These are phyloP conservation scores for Criorhina ranunculi DNA, from an alignment of 2,888 invertebrate species.

Conservation along the genomic window DNA sequence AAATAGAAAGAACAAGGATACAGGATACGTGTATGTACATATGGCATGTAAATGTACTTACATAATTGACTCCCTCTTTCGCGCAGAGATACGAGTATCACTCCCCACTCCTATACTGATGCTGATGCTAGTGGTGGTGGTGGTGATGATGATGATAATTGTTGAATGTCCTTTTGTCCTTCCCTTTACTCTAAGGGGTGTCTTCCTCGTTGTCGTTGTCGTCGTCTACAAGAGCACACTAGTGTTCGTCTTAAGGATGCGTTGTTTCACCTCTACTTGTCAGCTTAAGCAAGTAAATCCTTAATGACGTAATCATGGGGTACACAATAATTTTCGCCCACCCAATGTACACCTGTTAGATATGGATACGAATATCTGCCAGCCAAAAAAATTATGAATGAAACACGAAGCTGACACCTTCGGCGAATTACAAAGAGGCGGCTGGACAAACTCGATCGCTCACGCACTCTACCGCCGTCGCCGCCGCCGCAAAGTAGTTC, in stretches of 20 bases:
- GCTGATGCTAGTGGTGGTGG: conserved; percentile 15
- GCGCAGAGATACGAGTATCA: conserved; percentile 37
- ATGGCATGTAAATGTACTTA: conserved; percentile 53
- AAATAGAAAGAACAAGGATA: conserved; percentile 44
- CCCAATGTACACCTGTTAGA: conserved; percentile 58
- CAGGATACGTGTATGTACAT: conserved; percentile 38
- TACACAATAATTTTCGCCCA: conserved; percentile 18
- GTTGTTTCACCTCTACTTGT: conserved; percentile 32
- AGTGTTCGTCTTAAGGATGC: conserved; percentile 42
- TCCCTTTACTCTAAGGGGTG: conserved; percentile 25
- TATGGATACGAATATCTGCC: conserved; percentile 5
- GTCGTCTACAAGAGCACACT: conserved; percentile 54
- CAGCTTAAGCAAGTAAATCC: conserved; percentile 56
- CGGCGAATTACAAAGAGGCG: conserved; percentile 30
- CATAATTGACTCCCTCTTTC: conserved; percentile 49
- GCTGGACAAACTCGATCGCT: conserved; percentile 27
- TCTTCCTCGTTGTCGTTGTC: conserved; percentile 16
- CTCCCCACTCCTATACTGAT: conserved; percentile 1
- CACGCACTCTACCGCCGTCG: conserved; percentile 32
- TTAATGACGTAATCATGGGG: conserved; percentile 62
- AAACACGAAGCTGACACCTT: conserved; percentile 28
- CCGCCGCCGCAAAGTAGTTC: conserved; percentile 33
- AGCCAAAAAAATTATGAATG: conserved; percentile 68
- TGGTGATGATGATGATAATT: conserved; percentile 63
- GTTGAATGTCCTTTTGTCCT: conserved; percentile 75